phyloP scores from a whole-genome alignment of 2,888 invertebrate genomes.

The Cyaniris semiargus region DNA sequence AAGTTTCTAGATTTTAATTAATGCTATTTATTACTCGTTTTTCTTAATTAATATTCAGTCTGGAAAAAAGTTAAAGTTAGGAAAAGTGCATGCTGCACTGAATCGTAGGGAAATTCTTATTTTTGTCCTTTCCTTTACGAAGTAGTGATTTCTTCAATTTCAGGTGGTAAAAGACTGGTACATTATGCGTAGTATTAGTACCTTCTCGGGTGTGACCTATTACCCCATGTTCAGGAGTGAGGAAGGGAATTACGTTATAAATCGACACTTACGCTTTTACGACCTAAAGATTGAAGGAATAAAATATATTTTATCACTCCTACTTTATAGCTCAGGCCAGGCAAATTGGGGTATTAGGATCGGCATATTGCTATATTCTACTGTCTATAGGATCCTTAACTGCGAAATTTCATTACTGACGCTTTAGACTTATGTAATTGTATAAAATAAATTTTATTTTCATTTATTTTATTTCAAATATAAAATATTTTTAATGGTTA shows the following conservation, averaged over 20 bases:
- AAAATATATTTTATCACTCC: constrained; percentile 69
- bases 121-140: no score
- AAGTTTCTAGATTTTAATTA: not conserved
- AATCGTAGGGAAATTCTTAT: no score
- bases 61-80: no score
- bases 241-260: constrained; percentile 18
- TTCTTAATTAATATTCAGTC: no score
- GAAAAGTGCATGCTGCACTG: no score
- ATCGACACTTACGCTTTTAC: constrained; percentile 51
- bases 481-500: no score
- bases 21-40: not conserved
- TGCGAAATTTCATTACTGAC: not conserved
- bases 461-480: not conserved
- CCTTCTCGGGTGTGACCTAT: not conserved
- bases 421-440: not conserved
- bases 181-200: not conserved
- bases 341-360: constrained; percentile 7
- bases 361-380: constrained; percentile 10
- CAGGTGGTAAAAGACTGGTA: not conserved
- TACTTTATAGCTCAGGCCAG: constrained; percentile 48
- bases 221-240: not conserved
- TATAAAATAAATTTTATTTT: not conserved
- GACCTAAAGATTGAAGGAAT: constrained; percentile 65
- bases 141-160: no score
- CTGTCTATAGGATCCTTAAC: not conserved